Base-by-base conservation (phyloP, 2,888 invertebrate species). In the Eudasyphora cyanicolor region DNA sequence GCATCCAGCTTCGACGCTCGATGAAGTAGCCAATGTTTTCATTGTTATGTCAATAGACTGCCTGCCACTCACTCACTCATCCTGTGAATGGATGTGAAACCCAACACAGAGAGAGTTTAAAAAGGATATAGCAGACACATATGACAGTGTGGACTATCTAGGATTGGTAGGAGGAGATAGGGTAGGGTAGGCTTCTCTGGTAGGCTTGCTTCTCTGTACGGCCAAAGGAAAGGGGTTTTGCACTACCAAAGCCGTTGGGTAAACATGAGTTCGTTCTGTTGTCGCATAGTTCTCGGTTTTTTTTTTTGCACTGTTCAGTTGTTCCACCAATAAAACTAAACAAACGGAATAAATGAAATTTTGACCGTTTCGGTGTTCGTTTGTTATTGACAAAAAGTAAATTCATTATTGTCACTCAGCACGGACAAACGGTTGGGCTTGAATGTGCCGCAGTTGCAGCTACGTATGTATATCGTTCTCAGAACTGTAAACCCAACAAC, bases 371-470 rank as follows among this genome's bases (percentile, higher is more conserved):
- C 64, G 67, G 35, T 67, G 35, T 35, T 67, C 35, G 38, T 67
- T 67, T 79, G 24, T 76, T 78, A 67, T 84, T 84, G 78, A 76
- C 78, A 81, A 81, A 81, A 84, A 78, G 78, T 81, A 84, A 84
- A 84, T 78, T 84, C 84, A 84, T 84, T 81, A 62, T 76, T 84
- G 81, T 79, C 84, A 81, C 73, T 76, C 84, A 64, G 10, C 67
- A 19, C 3, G 27, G 27, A 24, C 60, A 60, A 42, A 35, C 38
- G 27, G 3, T 27, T 24, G 67, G 8, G 21, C 5, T 6, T n/a
- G 19, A 17, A 51, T 51, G n/a, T n/a, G n/a, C 19, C 4, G 29
- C 17, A 12, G 29, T 60, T 14, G 62, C 62, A 35, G 17, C 1
- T 64, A 21, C 21, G 8, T n/a, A 21, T 35, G 64, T 12, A 64